Base-by-base conservation (phyloP, 2,797 vertebrate species). In the Lerista edwardsae region DNA sequence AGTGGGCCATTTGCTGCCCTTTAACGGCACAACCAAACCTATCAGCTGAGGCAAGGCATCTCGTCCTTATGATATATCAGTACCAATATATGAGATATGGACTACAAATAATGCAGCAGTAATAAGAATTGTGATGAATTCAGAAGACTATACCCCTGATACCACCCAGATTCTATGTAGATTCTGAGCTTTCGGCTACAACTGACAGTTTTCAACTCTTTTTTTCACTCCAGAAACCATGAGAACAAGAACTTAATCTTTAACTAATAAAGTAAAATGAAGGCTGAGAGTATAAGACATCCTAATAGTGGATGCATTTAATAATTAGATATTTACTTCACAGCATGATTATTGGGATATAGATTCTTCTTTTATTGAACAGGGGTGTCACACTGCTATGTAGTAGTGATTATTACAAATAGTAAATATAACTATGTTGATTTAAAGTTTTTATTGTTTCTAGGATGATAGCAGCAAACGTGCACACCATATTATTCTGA, bases 401-500 rank as follows among this genome's bases (percentile, higher is more conserved):
- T 3, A 31, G 39, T 31, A 10, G 17, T 67, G 10, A 64, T 47
- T 57, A 36, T 41, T 61, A n/a, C 15, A 41, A 57, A 14, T 1
- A 80, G 25, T 71, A 81, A n/a, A 80, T 19, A 79, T 51, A 65
- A 72, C 76, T 85, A 39, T 59, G 73, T 80, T 76, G 1, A 29
- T 75, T 80, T 39, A 83, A 89, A 77, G 41, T 57, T 57, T 57
- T 57, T 57, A 3, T 23, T 5, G 8, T 61, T 61, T 61, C 8
- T 61, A 23, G 86, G 29, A 71, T 0, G 1, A 82, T 0, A 57
- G 75, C 0, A 47, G 75, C 34, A 79, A 88, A 88, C 89, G 87
- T 90, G 82, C 78, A 77, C 75, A 21, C 87, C 88, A 85, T 91
- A 83, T 88, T 86, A 74, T 79, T 65, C 67, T 64, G 72, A 6